Base-by-base conservation (phyloP, 2,797 vertebrate genomes). In the Eutrigla gurnardus region DNA sequence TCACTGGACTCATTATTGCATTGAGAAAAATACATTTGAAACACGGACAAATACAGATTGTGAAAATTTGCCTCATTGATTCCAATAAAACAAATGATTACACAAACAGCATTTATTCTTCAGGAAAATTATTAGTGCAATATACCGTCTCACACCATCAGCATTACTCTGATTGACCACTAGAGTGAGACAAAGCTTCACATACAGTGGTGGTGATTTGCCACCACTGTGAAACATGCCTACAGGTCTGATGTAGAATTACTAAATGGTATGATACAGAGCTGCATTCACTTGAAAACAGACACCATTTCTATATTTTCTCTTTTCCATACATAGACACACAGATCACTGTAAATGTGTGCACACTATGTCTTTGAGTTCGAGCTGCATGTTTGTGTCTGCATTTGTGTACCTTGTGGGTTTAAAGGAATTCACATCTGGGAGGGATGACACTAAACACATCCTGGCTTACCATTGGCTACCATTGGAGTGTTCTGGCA, bases 351-450 rank as follows among this genome's bases (percentile, higher is more conserved):
- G 43, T 55, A 54, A 55, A 61, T 69, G 60, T 75, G 5, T 75
- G 45, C 60, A 62, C 60, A 64, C 3, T 59, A 42, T 67, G 76
- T 83, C 65, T 78, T 47, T 64, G 6, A 83, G 46, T 78, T 57
- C 6, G 46, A 72, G 75, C 55, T 6, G 1, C 42, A 3, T 73
- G 77, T 79, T 70, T 69, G 58, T 43, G 62, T 84, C 71, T 80
- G 70, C 73, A 78, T 80, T 86, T 90, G 83, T 86, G 63, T 85
- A 84, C 78, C 67, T 88, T 84, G 86, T 90, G 89, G 88, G 78
- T 90, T 90, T 89, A 36, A 72, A 78, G 84, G 85, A 92, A 91
- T 91, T 78, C 83, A 87, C 86, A 92, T 89, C 76, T 87, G 83
- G 86, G 49, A 90, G 77, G 89, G n/a, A 83, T 85, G 75, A 80